Conservation (phyloP, 2,113 vertebrate genomes). For the Labrus mixtus region DNA sequence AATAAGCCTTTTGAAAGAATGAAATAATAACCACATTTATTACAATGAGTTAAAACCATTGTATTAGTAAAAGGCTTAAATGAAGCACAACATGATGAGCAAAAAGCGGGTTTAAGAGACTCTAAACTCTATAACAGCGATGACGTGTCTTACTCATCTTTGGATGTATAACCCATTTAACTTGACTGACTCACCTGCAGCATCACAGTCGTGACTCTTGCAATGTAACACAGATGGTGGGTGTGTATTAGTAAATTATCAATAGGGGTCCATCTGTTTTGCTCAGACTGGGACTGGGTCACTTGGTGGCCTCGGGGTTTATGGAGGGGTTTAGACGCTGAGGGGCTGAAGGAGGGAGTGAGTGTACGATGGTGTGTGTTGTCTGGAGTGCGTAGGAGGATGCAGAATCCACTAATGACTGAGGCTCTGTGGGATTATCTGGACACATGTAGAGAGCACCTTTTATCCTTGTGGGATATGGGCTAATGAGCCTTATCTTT, state of each 20-base stretch:
- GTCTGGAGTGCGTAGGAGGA: background rate
- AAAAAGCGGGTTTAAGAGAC: background rate
- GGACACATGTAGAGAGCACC: constrained; percentile 35
- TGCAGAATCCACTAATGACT: constrained; percentile 34
- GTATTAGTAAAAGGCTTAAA: background rate
- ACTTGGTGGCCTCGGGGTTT: constrained; percentile 50
- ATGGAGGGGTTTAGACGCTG: constrained; percentile 23
- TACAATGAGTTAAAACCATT: background rate
- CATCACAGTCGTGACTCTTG: constrained; percentile 23
- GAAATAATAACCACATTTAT: no score
- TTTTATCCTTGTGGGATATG: constrained; percentile 73
- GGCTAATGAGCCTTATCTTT: constrained; percentile 69
- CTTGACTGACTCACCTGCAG: constrained; percentile 48
- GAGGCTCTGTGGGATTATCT: constrained; percentile 65
- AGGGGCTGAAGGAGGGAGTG: constrained; percentile 3
- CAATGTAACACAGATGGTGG: constrained; percentile 56
- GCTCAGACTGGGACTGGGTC: constrained; percentile 53
- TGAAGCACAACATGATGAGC: background rate
- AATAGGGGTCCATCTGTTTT: constrained; percentile 71
- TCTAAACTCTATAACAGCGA: background rate
- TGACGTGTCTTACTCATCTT: constrained; percentile 15
- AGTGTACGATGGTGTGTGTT: constrained; percentile 2
- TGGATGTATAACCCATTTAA: constrained; percentile 10
- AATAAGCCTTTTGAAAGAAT: no score
- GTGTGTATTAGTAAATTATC: constrained; percentile 67